Conservation (phyloP, 1,140 invertebrate species). For the Calycopis cecrops region DNA sequence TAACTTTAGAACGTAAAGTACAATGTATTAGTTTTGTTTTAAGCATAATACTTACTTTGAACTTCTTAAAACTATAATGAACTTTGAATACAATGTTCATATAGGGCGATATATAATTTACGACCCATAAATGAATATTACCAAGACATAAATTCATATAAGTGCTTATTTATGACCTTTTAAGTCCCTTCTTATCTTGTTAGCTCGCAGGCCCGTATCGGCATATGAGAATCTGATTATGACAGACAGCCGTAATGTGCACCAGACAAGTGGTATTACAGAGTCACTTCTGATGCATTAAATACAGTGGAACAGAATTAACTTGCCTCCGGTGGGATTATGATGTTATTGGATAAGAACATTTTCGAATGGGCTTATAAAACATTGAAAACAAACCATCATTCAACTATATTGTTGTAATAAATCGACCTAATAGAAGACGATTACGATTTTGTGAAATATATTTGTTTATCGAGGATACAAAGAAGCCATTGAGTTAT, state of each 20-base stretch:
- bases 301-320: conserved; percentile 13
- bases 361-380: background rate
- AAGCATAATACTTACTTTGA: too few species aligned
- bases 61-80: too few species aligned
- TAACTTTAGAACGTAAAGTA: too few species aligned
- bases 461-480: too few species aligned
- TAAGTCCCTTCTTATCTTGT: conserved; percentile 31
- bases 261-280: conserved; percentile 26
- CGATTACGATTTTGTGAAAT: too few species aligned
- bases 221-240: conserved; percentile 43
- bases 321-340: conserved; percentile 11
- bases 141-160: background rate
- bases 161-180: conserved; percentile 12
- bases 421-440: too few species aligned
- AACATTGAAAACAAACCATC: too few species aligned
- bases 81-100: too few species aligned
- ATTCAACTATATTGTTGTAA: too few species aligned
- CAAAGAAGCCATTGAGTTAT: too few species aligned
- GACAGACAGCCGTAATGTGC: conserved; percentile 42
- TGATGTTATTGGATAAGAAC: conserved; percentile 6
- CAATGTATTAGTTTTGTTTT: too few species aligned
- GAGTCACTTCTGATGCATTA: conserved; percentile 1
- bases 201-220: conserved; percentile 42
- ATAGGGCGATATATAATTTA: background rate
- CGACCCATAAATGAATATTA: conserved; percentile 7